Evolutionary conservation across 2,797 vertebrate species (phyloP).

Genomic region (Thaleichthys pacificus): DNA sequence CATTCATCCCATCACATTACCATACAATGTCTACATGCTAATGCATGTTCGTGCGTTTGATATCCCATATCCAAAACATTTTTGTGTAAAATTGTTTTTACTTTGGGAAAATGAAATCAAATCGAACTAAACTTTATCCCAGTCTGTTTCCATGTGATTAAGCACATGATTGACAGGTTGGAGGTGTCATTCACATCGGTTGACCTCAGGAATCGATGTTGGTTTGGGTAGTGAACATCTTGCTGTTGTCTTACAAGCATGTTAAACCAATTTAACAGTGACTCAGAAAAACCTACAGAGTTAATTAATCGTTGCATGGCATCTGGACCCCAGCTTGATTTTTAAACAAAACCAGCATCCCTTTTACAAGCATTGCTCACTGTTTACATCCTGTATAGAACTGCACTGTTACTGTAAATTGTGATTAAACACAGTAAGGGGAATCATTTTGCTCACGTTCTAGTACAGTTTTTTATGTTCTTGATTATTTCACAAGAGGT

Average conservation of each 20-base stretch:
- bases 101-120: no score
- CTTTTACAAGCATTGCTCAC: neutral
- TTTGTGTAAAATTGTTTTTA: no score
- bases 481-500: no score
- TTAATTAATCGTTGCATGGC: constrained; percentile 43
- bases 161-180: neutral
- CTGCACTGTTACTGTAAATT: neutral
- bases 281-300: constrained; percentile 51
- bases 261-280: constrained; percentile 52
- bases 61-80: no score
- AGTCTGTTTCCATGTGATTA: neutral
- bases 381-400: neutral
- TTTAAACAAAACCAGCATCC: constrained; percentile 34
- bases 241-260: constrained; percentile 53
- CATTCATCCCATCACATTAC: constrained; percentile 36
- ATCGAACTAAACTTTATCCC: no score
- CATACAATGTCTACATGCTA: neutral
- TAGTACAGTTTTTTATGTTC: no score
- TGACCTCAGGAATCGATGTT: constrained; percentile 29
- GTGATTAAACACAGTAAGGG: neutral
- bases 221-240: constrained; percentile 43
- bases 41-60: constrained; percentile 3
- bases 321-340: constrained; percentile 31
- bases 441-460: neutral
- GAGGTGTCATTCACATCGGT: constrained; percentile 44